Evolutionary conservation across 1,140 invertebrate genomes (phyloP).

Genomic region (Bombus haemorrhoidalis): DNA sequence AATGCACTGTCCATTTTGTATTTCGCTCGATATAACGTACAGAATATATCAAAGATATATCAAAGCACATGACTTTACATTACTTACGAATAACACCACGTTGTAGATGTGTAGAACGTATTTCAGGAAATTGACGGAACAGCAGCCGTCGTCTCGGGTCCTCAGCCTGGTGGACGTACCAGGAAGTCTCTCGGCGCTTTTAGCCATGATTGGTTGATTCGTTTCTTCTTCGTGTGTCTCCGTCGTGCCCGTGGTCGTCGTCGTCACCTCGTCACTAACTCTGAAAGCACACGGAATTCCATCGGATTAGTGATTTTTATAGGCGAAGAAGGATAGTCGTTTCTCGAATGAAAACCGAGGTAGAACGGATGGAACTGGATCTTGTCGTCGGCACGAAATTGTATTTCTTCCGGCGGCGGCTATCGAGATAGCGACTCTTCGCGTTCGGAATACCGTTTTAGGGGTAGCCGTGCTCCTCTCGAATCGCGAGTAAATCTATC

Average conservation of each 20-base stretch:
- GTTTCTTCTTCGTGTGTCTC: slow-evolving; percentile 54
- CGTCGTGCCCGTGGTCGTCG: slow-evolving; percentile 63
- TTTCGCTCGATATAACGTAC: background rate
- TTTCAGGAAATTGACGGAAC: slow-evolving; percentile 90
- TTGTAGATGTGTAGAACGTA: slow-evolving; percentile 92
- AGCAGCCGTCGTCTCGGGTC: slow-evolving; percentile 88
- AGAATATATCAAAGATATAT: background rate
- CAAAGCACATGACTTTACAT: too few relatives aligned
- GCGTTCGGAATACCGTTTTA: background rate
- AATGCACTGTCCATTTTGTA: background rate
- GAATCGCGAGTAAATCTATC: slow-evolving; percentile 27
- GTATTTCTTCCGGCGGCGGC: background rate
- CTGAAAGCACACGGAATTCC: slow-evolving; percentile 56
- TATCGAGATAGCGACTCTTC: background rate
- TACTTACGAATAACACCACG: slow-evolving; percentile 89
- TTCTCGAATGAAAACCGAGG: too few relatives aligned
- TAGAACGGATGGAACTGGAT: background rate
- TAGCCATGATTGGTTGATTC: slow-evolving; percentile 76
- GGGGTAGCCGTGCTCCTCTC: background rate
- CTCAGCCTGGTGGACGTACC: slow-evolving; percentile 79
- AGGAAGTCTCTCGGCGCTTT: slow-evolving; percentile 79
- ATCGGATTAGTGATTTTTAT: background rate
- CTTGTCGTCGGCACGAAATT: background rate
- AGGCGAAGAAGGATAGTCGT: background rate
- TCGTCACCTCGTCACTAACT: slow-evolving; percentile 78